phyloP scores from a whole-genome alignment of 2,888 invertebrate genomes.

The Escarpia spicata region DNA sequence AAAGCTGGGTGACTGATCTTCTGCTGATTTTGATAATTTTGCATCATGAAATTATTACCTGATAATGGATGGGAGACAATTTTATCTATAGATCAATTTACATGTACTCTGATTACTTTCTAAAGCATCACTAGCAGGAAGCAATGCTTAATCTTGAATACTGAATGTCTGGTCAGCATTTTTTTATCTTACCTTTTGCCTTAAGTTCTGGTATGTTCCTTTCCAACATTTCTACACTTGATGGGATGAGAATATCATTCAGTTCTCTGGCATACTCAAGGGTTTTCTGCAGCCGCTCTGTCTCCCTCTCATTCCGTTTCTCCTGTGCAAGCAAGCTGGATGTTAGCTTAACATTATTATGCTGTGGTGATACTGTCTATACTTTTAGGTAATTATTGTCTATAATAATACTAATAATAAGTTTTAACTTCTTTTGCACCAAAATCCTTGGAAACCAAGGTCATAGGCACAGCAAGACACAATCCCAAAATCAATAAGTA shows the following conservation, averaged over 20 bases:
- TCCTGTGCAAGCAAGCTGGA: not conserved
- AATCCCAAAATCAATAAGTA: too few species aligned
- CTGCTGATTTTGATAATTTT: not conserved
- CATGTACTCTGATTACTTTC: too few species aligned
- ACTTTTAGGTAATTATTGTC: not conserved
- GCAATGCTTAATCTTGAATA: not conserved
- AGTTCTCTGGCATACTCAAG: not conserved
- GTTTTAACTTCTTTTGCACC: too few species aligned
- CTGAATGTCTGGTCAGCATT: not conserved
- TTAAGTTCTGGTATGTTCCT: not conserved
- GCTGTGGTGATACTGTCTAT: not conserved
- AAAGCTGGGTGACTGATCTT: not conserved
- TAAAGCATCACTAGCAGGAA: not conserved
- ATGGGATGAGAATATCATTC: not conserved
- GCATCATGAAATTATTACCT: not conserved
- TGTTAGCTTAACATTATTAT: not conserved
- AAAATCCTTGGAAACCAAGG: too few species aligned
- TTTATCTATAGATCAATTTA: not conserved
- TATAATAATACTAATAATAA: not conserved
- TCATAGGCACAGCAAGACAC: too few species aligned
- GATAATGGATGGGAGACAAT: not conserved
- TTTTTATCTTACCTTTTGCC: not conserved
- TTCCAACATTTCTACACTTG: constrained; percentile 8
- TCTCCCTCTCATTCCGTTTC: constrained; percentile 13
- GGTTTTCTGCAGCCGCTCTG: not conserved